Percentiles rank a stretch among this genome's conserved stretches.
These are phyloP conservation scores for Aleiodes sp. DNA, from an alignment of 1,140 invertebrate species.

Conservation along the genomic window DNA sequence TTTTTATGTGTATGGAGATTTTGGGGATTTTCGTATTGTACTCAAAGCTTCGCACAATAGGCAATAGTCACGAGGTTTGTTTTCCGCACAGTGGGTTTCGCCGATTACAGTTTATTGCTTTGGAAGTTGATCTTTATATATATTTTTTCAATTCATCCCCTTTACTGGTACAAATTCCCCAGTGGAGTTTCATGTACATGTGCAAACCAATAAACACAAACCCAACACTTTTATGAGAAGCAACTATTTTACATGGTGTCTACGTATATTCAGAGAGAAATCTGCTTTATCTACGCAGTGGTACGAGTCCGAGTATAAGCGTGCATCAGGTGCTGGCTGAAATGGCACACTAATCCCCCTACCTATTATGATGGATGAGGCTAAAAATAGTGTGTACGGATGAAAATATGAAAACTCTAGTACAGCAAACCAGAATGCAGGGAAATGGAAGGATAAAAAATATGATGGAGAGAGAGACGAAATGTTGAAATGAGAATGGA, in stretches of 20 bases:
- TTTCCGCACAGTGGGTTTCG: too few species aligned
- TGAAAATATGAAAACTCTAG: constrained; percentile 2
- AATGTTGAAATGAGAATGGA: neutral
- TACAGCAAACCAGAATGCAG: neutral
- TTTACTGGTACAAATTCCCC: too few species aligned
- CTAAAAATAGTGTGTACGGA: neutral
- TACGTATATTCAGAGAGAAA: constrained; percentile 5
- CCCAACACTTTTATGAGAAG: neutral
- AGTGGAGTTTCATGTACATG: too few species aligned
- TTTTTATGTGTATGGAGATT: too few species aligned
- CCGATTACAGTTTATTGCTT: too few species aligned
- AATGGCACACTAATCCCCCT: neutral
- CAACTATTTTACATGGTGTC: neutral
- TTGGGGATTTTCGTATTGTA: too few species aligned
- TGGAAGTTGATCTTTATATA: too few species aligned
- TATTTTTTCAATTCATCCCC: too few species aligned
- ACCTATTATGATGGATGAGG: neutral
- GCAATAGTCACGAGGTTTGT: too few species aligned
- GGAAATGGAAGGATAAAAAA: neutral
- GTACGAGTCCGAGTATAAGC: neutral
- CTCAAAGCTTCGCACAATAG: neutral
- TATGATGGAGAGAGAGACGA: neutral
- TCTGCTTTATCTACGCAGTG: neutral
- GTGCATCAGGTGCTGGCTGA: neutral
- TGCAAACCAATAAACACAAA: neutral